These are phyloP conservation scores for Eira barbara DNA, from an alignment of 2,113 vertebrate species.

Conservation along the genomic window DNA sequence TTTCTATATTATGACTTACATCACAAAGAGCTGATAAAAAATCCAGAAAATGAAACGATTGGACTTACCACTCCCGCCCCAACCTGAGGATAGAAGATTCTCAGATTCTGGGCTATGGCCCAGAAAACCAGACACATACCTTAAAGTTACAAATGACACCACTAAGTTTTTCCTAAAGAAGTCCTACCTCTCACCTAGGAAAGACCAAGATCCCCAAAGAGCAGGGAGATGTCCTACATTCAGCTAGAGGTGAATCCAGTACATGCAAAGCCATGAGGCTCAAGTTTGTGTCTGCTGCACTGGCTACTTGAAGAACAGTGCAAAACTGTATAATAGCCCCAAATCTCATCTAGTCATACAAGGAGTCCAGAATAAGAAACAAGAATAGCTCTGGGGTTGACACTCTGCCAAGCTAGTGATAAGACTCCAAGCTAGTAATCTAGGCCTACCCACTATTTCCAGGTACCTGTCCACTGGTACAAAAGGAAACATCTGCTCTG, in stretches of 20 bases:
- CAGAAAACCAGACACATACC: neutral
- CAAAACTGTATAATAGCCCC: neutral
- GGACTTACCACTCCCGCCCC: neutral
- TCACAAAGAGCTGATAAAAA: constrained; percentile 15
- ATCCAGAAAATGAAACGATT: constrained; percentile 25
- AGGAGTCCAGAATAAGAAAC: neutral
- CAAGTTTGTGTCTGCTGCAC: neutral
- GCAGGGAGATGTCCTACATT: neutral
- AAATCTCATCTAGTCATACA: constrained; percentile 1
- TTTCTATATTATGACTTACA: neutral
- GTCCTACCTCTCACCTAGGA: neutral
- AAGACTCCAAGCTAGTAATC: neutral
- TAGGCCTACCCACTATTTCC: neutral
- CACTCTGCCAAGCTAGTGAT: neutral
- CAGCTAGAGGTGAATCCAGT: neutral
- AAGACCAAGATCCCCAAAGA: neutral
- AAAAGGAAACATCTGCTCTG: constrained; percentile 29
- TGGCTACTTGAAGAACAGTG: constrained; percentile 15
- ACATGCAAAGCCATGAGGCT: neutral
- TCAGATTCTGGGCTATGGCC: neutral
- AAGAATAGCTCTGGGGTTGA: neutral
- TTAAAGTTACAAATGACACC: constrained; percentile 37
- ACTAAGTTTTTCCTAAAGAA: constrained; percentile 16
- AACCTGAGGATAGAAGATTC: neutral
- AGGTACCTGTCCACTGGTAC: neutral